Conservation (phyloP, 2,888 invertebrate species). For the Sarcophaga carnaria region DNA sequence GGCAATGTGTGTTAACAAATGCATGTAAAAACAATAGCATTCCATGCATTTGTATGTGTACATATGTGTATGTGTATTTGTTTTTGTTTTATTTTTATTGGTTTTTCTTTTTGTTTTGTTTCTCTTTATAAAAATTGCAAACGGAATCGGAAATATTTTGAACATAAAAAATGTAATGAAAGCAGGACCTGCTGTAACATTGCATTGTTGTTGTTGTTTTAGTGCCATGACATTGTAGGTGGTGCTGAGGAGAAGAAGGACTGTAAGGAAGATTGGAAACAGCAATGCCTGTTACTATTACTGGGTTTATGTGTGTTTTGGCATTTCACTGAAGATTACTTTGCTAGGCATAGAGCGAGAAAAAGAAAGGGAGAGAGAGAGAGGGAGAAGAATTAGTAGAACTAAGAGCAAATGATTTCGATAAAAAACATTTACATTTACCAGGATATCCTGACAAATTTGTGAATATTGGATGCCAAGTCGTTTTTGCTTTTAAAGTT, state of each 20-base stretch:
- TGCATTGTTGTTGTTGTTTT: background rate
- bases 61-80: conserved; percentile 5
- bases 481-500: background rate
- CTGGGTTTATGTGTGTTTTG: background rate
- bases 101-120: conserved; percentile 11
- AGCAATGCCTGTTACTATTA: no score
- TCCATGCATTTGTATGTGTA: background rate
- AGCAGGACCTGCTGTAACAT: conserved; percentile 11
- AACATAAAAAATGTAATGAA: conserved; percentile 47
- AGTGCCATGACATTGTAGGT: background rate
- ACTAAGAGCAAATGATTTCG: background rate
- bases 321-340: background rate
- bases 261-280: background rate
- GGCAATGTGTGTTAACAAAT: background rate
- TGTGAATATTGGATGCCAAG: no score
- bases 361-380: background rate
- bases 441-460: background rate
- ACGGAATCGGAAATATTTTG: conserved; percentile 70
- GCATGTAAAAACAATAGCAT: background rate
- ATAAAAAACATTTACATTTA: background rate
- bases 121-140: conserved; percentile 64
- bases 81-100: conserved; percentile 10
- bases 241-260: no score
- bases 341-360: background rate
- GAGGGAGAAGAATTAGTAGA: no score